These are phyloP conservation scores for Sandelia bainsii DNA, from an alignment of 2,797 vertebrate genomes.

Conservation along the genomic window DNA sequence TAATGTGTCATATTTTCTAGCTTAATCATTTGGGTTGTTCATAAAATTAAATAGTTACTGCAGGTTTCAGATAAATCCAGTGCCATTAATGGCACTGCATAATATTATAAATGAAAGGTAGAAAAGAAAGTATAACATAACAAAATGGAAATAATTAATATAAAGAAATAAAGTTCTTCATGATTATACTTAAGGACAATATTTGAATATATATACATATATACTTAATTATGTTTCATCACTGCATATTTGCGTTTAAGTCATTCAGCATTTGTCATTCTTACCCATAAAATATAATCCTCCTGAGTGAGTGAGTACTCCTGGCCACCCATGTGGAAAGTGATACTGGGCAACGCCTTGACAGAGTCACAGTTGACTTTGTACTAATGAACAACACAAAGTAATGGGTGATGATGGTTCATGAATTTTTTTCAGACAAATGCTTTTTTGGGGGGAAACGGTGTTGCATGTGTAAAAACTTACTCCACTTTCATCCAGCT, in stretches of 20 bases:
- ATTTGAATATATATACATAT: neutral
- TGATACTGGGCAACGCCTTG: slow-evolving; percentile 89
- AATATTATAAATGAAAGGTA: neutral
- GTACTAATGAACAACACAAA: slow-evolving; percentile 81
- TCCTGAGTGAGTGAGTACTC: slow-evolving; percentile 86
- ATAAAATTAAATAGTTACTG: neutral
- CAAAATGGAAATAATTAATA: neutral
- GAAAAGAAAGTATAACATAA: neutral
- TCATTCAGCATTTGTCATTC: neutral
- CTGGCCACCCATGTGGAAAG: slow-evolving; percentile 91
- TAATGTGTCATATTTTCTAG: neutral
- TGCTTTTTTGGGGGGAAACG: slow-evolving; percentile 14
- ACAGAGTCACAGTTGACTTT: slow-evolving; percentile 90
- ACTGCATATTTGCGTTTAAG: neutral
- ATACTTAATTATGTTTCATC: neutral
- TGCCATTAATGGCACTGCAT: neutral
- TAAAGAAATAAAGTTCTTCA: neutral
- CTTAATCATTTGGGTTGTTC: neutral
- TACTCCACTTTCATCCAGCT: slow-evolving; percentile 87
- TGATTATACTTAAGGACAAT: too few species aligned
- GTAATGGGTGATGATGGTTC: neutral
- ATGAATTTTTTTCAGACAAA: slow-evolving; percentile 12
- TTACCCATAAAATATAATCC: slow-evolving; percentile 93
- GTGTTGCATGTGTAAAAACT: slow-evolving; percentile 61
- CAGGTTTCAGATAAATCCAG: neutral